Evolutionary conservation across 2,113 vertebrate genomes (phyloP), one percentile per base, ranked within the genome.

Genomic region (Dunckerocampus dactyliophorus): DNA sequence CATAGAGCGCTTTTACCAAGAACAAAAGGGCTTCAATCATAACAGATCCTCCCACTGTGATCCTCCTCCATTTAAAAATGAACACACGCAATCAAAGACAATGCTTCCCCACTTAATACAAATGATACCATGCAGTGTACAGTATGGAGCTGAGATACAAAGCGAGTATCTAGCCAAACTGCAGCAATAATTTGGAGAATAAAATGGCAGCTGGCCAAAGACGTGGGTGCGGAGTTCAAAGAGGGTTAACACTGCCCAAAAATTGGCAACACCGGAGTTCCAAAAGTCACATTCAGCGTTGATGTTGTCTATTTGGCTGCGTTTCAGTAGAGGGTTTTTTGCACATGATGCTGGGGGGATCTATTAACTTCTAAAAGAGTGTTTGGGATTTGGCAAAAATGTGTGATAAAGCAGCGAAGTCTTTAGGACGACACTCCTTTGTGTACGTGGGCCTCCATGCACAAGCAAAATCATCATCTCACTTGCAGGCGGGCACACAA

Each of bases 41-140:
- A 67, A 63, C 63, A 72, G 73, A 78, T 70, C 60, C 48, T 5
- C 62, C 47, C 28, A 59, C 65, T 79, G 76, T 73, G 52, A 70
- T 76, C 63, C 63, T 63, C 61, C 45, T 19, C 14, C 49, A 75
- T 67, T n/a, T 65, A 62, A 74, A 75, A 60, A 85, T 63, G 15
- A 73, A 81, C 6, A 59, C 20, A 60, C 47, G 21, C 13, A 21
- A 47, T 59, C 54, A 65, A 69, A 71, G 59, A 58, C 57, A 47
- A 60, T 57, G 67, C 42, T 47, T 54, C 4, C 68, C 50, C 42
- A 52, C 58, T 56, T 58, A 28, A 77, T 71, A 74, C 63, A 77
- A 77, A 84, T 59, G 53, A 75, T 34, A 4, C 39, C 24, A 19
- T 53, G 53, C 39, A 21, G 24, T 21, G 28, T n/a, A 56, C 67